These are phyloP conservation scores for Sebastolobus alascanus DNA, from an alignment of 2,797 vertebrate genomes.

Conservation along the genomic window DNA sequence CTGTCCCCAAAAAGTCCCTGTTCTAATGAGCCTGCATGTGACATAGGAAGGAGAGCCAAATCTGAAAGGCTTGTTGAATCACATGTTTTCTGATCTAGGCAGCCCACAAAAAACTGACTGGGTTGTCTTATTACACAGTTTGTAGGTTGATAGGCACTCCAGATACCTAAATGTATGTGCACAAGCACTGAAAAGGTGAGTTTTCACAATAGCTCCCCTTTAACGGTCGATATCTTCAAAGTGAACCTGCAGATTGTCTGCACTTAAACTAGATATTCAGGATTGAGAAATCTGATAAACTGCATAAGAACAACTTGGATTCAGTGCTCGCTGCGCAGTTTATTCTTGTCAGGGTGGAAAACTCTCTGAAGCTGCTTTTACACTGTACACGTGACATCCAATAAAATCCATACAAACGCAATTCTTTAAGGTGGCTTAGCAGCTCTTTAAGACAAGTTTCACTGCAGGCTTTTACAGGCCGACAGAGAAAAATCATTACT, in stretches of 20 bases:
- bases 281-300: slow-evolving; percentile 1
- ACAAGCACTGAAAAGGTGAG: background rate
- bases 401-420: slow-evolving; percentile 28
- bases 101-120: background rate
- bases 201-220: too few species aligned
- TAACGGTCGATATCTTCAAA: slow-evolving; percentile 1
- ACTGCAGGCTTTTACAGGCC: slow-evolving; percentile 28
- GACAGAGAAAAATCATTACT: slow-evolving; percentile 38
- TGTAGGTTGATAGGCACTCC: background rate
- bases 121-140: background rate
- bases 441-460: slow-evolving; percentile 10
- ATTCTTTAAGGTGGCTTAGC: slow-evolving; percentile 27
- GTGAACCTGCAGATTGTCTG: background rate
- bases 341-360: slow-evolving; percentile 14
- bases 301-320: slow-evolving; percentile 21
- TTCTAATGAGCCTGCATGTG: background rate
- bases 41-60: background rate
- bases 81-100: background rate
- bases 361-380: slow-evolving; percentile 17
- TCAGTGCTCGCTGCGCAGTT: background rate
- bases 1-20: background rate
- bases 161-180: background rate
- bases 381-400: slow-evolving; percentile 18
- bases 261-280: slow-evolving; percentile 7
- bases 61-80: background rate